Conservation (phyloP, 2,888 invertebrate species). For the Endotricha flammealis region DNA sequence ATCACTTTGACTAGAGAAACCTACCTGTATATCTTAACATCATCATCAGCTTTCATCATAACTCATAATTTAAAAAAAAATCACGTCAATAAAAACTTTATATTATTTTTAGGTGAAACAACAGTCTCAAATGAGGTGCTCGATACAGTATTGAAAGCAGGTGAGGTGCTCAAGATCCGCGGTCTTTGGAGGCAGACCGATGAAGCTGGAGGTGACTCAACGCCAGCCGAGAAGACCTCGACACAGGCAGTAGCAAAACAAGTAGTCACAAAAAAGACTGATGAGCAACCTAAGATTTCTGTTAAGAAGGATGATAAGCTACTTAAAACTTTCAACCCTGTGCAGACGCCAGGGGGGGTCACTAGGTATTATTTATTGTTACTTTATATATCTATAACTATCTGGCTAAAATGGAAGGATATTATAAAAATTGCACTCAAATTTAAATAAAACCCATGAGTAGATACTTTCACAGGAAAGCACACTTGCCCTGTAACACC, state of each 20-base stretch:
- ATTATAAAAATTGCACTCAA: too few relatives aligned
- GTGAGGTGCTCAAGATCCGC: constrained; percentile 88
- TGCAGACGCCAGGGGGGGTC: constrained; percentile 46
- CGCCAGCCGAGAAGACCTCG: constrained; percentile 47
- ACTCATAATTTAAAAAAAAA: too few relatives aligned
- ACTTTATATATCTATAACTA: too few relatives aligned
- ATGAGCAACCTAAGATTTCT: constrained; percentile 57
- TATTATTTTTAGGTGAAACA: constrained; percentile 79
- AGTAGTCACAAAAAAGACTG: constrained; percentile 43
- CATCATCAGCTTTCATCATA: too few relatives aligned
- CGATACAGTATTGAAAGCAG: constrained; percentile 88
- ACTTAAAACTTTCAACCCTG: constrained; percentile 57
- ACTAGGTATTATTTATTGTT: constrained; percentile 39
- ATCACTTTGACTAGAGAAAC: too few relatives aligned
- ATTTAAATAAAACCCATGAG: too few relatives aligned
- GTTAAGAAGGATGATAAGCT: constrained; percentile 72
- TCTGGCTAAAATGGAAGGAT: too few relatives aligned
- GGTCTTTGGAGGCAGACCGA: constrained; percentile 86
- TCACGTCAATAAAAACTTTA: too few relatives aligned
- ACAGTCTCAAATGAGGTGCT: constrained; percentile 91
- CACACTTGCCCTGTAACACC: too few relatives aligned
- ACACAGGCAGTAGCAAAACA: constrained; percentile 43
- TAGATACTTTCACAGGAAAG: too few relatives aligned
- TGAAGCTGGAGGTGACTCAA: constrained; percentile 51
- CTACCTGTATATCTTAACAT: too few relatives aligned